phyloP scores from a whole-genome alignment of 2,888 invertebrate genomes.

The Pyrrhia umbra region DNA sequence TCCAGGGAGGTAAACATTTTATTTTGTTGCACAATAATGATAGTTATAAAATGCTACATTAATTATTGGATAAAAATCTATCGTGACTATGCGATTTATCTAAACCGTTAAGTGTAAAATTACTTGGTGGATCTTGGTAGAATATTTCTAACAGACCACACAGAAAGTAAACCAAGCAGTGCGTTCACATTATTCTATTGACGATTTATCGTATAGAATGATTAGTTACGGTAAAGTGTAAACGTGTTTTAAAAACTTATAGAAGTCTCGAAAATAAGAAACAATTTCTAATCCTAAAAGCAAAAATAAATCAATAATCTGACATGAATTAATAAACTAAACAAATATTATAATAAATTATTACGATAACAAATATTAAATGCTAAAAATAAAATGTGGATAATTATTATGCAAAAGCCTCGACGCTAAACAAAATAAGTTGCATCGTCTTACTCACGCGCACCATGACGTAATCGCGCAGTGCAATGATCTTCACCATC shows the following conservation, averaged over 20 bases:
- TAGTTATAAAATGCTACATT: too few species aligned
- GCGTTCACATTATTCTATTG: too few species aligned
- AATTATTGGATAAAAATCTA: too few species aligned
- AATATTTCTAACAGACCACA: neutral
- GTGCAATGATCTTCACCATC: constrained; percentile 52
- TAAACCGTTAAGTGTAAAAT: too few species aligned
- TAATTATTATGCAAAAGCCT: constrained; percentile 30
- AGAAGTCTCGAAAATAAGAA: too few species aligned
- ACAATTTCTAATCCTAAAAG: neutral
- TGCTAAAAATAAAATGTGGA: neutral
- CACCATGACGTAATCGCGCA: constrained; percentile 44
- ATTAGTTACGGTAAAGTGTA: too few species aligned
- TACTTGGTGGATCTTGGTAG: too few species aligned
- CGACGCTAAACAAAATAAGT: constrained; percentile 16
- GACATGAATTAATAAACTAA: neutral
- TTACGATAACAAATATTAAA: neutral
- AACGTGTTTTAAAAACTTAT: too few species aligned
- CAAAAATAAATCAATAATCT: neutral
- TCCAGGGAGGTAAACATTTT: neutral
- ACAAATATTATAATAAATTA: neutral
- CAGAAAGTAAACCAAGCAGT: neutral
- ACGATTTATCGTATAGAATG: too few species aligned
- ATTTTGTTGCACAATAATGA: too few species aligned
- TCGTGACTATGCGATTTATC: too few species aligned
- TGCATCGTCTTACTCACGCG: constrained; percentile 44